Evolutionary conservation across 2,888 invertebrate genomes (phyloP).

Genomic region (Hemithea aestivaria): DNA sequence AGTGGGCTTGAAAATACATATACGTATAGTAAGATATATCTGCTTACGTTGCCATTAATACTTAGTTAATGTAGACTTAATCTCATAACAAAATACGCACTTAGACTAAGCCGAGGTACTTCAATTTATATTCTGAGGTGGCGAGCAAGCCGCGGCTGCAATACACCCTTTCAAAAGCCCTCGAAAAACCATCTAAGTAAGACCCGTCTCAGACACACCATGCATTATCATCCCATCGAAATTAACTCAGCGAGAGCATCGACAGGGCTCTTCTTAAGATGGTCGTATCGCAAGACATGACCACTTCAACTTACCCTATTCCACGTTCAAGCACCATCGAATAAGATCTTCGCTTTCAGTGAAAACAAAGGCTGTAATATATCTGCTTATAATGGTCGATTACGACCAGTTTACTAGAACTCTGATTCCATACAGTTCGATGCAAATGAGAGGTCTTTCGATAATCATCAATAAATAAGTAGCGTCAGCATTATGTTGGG

Average conservation of each 20-base stretch:
- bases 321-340: conserved; percentile 49
- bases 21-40: no score
- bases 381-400: conserved; percentile 35
- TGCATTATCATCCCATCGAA: conserved; percentile 38
- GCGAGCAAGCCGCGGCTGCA: conserved; percentile 48
- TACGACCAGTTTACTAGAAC: conserved; percentile 32
- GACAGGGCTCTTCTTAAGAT: conserved; percentile 42
- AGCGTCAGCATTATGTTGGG: conserved; percentile 55
- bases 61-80: no score
- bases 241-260: conserved; percentile 43
- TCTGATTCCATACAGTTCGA: conserved; percentile 16
- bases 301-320: conserved; percentile 65
- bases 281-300: conserved; percentile 55
- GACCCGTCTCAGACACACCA: conserved; percentile 40
- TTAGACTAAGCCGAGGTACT: no score
- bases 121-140: background rate
- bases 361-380: conserved; percentile 27
- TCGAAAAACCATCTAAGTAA: conserved; percentile 39
- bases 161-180: conserved; percentile 51
- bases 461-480: conserved; percentile 68
- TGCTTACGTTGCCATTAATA: no score
- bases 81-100: no score
- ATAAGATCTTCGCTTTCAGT: conserved; percentile 31
- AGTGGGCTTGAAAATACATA: no score
- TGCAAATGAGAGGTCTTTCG: conserved; percentile 28